Percentiles rank a stretch among this genome's conserved stretches.
Conservation (phyloP, 2,888 invertebrate species). For the Agriopis marginaria region DNA sequence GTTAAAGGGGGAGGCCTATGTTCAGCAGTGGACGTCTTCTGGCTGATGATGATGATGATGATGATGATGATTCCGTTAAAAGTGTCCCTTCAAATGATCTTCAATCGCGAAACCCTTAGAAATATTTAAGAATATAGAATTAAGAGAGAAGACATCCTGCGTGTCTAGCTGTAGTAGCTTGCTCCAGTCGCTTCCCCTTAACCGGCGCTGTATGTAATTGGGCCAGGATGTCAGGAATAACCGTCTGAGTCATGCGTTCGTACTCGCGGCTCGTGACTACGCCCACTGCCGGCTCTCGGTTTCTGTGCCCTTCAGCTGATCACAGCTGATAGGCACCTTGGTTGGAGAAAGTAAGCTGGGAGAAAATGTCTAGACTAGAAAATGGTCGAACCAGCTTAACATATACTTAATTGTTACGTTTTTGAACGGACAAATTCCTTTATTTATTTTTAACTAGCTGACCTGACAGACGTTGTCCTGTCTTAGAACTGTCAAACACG, state of each 20-base stretch:
- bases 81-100: no score
- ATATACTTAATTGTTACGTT: neutral
- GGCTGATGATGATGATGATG: no score
- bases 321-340: neutral
- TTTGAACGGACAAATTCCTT: no score
- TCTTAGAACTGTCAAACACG: no score
- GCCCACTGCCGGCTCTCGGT: slow-evolving; percentile 54
- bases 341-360: neutral
- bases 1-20: no score
- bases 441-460: no score
- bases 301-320: slow-evolving; percentile 52
- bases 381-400: neutral
- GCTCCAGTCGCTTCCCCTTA: slow-evolving; percentile 61
- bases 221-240: slow-evolving; percentile 81
- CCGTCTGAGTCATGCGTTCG: slow-evolving; percentile 70
- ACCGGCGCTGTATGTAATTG: slow-evolving; percentile 66
- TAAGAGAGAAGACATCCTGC: neutral
- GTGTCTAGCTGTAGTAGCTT: neutral
- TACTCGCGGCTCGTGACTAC: slow-evolving; percentile 61
- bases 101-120: no score
- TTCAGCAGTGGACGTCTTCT: no score
- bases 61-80: no score
- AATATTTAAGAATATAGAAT: neutral
- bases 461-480: no score
- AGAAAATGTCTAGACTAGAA: neutral